Evolutionary conservation across 1,140 invertebrate species (phyloP).

Genomic region (Caenorhabditis remanei): DNA sequence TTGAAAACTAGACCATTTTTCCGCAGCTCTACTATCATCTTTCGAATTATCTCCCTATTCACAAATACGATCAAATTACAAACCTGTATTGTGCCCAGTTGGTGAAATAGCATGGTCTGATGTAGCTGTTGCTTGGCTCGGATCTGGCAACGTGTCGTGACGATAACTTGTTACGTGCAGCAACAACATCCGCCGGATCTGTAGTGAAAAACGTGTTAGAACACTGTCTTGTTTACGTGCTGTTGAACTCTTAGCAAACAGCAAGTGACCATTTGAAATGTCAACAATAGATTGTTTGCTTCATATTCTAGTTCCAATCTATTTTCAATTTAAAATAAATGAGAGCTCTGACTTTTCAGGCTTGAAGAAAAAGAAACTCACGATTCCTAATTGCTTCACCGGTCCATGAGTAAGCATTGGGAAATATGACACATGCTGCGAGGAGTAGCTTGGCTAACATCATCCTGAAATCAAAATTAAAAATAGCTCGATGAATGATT

Average conservation of each 20-base stretch:
- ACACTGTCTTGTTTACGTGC: conserved; percentile 2
- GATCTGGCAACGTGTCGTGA: conserved; percentile 36
- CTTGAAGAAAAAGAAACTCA: not conserved
- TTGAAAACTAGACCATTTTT: not conserved
- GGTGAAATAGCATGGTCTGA: conserved; percentile 89
- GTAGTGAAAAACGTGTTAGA: conserved; percentile 46
- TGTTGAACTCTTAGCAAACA: conserved; percentile 37
- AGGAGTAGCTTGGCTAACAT: conserved; percentile 25
- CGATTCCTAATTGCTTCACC: conserved; percentile 36
- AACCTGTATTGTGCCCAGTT: conserved; percentile 95
- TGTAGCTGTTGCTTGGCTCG: conserved; percentile 56
- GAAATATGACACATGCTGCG: not conserved
- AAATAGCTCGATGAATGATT: not conserved
- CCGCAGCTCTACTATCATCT: not conserved
- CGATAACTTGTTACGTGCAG: conserved; percentile 2
- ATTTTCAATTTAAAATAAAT: not conserved
- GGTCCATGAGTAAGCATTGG: not conserved
- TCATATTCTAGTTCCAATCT: not conserved
- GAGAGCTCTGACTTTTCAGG: not conserved
- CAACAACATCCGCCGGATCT: conserved; percentile 56
- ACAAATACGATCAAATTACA: conserved; percentile 45
- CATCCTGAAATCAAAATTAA: not conserved
- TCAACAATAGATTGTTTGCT: conserved; percentile 6
- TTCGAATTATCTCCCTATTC: conserved; percentile 7
- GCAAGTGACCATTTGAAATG: conserved; percentile 8